Evolutionary conservation across 2,888 invertebrate genomes (phyloP).

Genomic region (Drosophila nr. perissopoda): DNA sequence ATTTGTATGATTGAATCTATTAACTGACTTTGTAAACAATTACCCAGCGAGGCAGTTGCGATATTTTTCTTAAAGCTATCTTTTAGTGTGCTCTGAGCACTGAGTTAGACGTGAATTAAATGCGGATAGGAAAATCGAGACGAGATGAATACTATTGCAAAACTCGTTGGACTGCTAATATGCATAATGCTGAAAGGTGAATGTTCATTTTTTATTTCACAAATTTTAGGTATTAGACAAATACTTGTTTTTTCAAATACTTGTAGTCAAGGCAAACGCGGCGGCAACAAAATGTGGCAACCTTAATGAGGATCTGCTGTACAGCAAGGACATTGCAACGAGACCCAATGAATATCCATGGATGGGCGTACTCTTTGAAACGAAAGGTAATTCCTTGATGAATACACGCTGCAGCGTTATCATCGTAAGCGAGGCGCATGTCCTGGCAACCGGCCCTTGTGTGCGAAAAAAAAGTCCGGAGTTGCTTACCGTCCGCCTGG

Average conservation of each 20-base stretch:
- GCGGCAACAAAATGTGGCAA: constrained; percentile 36
- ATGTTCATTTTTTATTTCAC: background rate
- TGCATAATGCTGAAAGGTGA: constrained; percentile 40
- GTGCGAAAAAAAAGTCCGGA: constrained; percentile 34
- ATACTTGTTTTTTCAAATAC: background rate
- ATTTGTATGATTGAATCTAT: background rate
- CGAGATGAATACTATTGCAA: constrained; percentile 35
- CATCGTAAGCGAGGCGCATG: constrained; percentile 49
- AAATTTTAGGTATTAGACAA: background rate
- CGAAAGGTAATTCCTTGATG: background rate
- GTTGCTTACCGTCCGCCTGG: constrained; percentile 41
- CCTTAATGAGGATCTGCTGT: constrained; percentile 55
- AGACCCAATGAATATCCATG: constrained; percentile 62
- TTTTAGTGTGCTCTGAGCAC: constrained; percentile 34
- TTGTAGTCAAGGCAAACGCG: background rate
- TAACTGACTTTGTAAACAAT: background rate
- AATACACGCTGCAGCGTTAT: constrained; percentile 49
- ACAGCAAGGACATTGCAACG: constrained; percentile 10
- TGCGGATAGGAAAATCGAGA: constrained; percentile 16
- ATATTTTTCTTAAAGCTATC: constrained; percentile 1
- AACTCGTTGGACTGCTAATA: constrained; percentile 40
- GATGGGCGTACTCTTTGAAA: constrained; percentile 51
- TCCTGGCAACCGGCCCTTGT: constrained; percentile 60
- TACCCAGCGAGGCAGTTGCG: background rate
- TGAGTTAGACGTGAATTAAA: constrained; percentile 18